A percentile compares a stretch with the other conserved stretches of the same genome.
phyloP scores from a whole-genome alignment of 2,113 vertebrate genomes.

The Guaruba guarouba region DNA sequence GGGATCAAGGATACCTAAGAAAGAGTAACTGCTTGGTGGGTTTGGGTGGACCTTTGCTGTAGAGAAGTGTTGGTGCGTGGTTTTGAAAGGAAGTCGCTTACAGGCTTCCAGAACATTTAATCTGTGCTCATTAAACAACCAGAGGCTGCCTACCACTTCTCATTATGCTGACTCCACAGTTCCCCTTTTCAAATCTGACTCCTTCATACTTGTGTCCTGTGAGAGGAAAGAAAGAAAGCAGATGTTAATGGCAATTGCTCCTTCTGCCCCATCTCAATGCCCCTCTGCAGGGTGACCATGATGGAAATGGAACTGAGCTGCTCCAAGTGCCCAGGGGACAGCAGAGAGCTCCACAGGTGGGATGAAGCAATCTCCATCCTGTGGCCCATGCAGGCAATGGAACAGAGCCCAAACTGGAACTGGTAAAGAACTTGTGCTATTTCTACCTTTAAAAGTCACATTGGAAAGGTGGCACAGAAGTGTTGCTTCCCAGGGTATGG shows the following conservation, averaged over 20 bases:
- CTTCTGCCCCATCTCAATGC: background rate
- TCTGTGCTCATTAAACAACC: background rate
- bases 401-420: fast-evolving
- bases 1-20: background rate
- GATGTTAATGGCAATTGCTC: background rate
- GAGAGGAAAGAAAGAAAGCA: slow-evolving; percentile 30
- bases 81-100: background rate
- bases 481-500: background rate
- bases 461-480: background rate
- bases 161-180: slow-evolving; percentile 99
- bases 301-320: background rate
- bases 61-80: background rate
- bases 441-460: background rate
- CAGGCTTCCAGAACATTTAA: background rate
- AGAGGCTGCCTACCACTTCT: slow-evolving; percentile 86
- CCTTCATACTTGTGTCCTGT: slow-evolving; percentile 97
- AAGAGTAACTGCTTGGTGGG: background rate
- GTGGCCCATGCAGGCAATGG: background rate
- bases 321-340: background rate
- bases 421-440: background rate
- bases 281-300: background rate
- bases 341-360: fast-evolving
- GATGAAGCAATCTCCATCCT: background rate
- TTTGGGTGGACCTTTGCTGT: background rate
- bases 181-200: slow-evolving; percentile 96